A percentile compares a stretch with the other conserved stretches of the same genome.
These are phyloP conservation scores for Macrosteles quadrilineatus DNA, from an alignment of 1,140 invertebrate species.

Conservation along the genomic window DNA sequence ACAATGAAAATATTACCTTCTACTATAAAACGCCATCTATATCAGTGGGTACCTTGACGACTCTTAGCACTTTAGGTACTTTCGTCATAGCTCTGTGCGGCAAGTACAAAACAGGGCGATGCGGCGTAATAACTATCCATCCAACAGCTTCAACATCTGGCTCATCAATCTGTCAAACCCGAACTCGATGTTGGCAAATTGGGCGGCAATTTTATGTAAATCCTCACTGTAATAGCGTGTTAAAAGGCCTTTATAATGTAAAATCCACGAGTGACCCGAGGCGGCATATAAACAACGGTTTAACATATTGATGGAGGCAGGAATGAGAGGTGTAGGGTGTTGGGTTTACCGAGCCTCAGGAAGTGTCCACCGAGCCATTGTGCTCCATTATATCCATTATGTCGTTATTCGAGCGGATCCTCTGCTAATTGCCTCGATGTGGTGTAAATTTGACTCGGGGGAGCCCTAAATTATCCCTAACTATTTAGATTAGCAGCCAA, in stretches of 20 bases:
- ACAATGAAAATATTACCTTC: no score
- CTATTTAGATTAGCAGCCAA: constrained; percentile 8
- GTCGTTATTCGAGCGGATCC: background rate
- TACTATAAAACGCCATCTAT: no score
- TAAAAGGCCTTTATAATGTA: constrained; percentile 14
- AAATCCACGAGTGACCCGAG: background rate
- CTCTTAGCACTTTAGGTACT: no score
- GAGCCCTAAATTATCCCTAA: background rate
- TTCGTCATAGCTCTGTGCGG: no score
- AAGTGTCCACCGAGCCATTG: background rate
- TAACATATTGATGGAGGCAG: background rate
- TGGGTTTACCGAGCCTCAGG: background rate
- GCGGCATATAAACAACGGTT: background rate
- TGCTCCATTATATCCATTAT: background rate
- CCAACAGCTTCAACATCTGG: background rate
- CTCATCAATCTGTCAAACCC: constrained; percentile 1
- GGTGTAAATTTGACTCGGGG: constrained; percentile 7
- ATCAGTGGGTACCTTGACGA: no score
- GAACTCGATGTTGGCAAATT: constrained; percentile 1
- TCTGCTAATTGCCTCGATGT: background rate
- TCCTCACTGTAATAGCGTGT: background rate
- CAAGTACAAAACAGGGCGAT: no score
- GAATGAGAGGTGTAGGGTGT: background rate
- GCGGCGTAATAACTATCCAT: no score
- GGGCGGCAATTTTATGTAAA: constrained; percentile 13